Conservation (phyloP, 2,113 vertebrate species). For the Festucalex cinctus region DNA sequence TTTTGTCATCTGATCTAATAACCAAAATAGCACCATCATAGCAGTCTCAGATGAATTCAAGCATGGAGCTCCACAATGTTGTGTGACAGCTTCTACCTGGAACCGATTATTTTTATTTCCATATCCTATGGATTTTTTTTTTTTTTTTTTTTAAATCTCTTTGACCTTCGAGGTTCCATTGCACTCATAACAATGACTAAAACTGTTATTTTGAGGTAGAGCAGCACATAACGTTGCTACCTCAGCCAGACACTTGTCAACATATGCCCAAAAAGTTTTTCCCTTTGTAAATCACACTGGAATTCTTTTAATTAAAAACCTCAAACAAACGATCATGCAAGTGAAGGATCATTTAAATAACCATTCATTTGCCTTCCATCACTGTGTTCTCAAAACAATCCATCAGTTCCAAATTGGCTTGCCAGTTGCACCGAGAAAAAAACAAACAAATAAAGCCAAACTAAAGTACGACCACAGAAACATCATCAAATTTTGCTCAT, state of each 20-base stretch:
- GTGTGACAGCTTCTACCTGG: too few species aligned
- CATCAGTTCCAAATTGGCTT: conserved; percentile 32
- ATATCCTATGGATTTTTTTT: too few species aligned
- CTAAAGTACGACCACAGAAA: conserved; percentile 44
- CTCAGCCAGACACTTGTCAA: neutral
- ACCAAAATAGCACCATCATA: too few species aligned
- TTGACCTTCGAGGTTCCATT: too few species aligned
- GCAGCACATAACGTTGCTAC: neutral
- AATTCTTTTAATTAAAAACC: conserved; percentile 10
- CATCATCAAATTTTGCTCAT: conserved; percentile 54
- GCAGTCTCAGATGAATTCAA: too few species aligned
- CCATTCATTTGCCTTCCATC: conserved; percentile 21
- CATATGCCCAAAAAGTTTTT: neutral
- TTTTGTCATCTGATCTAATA: too few species aligned
- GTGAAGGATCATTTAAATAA: conserved; percentile 12
- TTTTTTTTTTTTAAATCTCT: too few species aligned
- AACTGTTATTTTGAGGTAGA: neutral
- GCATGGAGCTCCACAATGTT: too few species aligned
- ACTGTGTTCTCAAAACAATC: conserved; percentile 33
- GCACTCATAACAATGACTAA: neutral
- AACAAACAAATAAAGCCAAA: conserved; percentile 22
- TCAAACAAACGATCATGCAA: conserved; percentile 1
- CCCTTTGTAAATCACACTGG: neutral
- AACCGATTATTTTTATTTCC: too few species aligned
- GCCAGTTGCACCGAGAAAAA: conserved; percentile 38